Base-by-base conservation (phyloP, 2,113 vertebrate species). In the Agelaius phoeniceus region DNA sequence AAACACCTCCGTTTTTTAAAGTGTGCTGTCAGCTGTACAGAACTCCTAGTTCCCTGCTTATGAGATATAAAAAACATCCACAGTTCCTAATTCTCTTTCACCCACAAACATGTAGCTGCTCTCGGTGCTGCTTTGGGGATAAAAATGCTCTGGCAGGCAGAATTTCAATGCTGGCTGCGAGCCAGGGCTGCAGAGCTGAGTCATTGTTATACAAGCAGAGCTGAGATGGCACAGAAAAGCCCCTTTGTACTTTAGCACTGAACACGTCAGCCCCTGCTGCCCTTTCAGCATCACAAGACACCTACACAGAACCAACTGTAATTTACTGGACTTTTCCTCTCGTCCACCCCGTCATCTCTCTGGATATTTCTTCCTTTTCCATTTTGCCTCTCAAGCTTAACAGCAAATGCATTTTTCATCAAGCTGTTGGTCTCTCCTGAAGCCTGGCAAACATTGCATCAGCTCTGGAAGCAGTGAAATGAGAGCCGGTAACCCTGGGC, bases 101-200 rank as follows among this genome's bases (percentile, higher is more conserved):
- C 57, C 35, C 79, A 78, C 72, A 68, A 63, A 59, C 41, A 48
- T 3, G 52, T 13, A 44, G 44, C 57, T 89, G 91, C 76, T 85
- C 69, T 84, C 59, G 62, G 49, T 30, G 57, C 54, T 88, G 84
- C 46, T 94, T 76, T 80, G 91, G 73, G 5, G 1, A 49, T 44
- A 24, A 73, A 94, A 95, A 87, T 52, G 66, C 78, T 76, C 26
- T 58, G 41, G 17, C 17, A 82, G 62, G 24, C 84, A 82, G 83
- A 68, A 66, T 87, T 67, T 74, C 31, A 12, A 19, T 6, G 37
- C 1, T 18, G 91, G 91, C 95, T 66, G 76, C 28, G 49, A 49
- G 92, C 89, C 93, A 76, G 77, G 43, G 30, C 94, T 96, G 96
- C 96, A 96, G 89, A 96, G 94, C 97, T 97, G 97, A 96, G 89